Evolutionary conservation across 1,140 invertebrate genomes (phyloP), one percentile per base, ranked within the genome.

Genomic region (Physella acuta): DNA sequence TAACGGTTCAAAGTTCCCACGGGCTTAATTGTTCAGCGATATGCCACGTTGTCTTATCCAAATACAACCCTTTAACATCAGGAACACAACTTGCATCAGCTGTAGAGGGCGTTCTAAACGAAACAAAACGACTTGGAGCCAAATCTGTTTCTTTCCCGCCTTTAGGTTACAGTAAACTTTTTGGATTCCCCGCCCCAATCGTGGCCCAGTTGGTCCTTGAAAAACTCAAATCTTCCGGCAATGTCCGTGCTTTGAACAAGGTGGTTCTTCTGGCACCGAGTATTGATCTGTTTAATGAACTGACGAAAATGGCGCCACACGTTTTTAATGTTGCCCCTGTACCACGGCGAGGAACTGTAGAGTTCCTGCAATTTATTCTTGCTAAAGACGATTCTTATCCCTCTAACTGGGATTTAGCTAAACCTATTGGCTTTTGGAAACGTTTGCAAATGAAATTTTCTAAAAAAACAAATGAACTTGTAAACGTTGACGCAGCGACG

Each of bases 71-170:
- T 2, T 28, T 24, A 8, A 14, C 14, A 60, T 61, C 59, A 3
- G 4, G 14, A 39, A 17, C 5, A 44, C 36, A 61, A 16, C 33
- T 61, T 31, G 33, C 33, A 4, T 37, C 33, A n/a, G 59, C 59
- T 24, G 28, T 61, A 14, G 20, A 39, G 34, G n/a, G 4, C 14
- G 36, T 61, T 37, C 28, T 61, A 37, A 44, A 5, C 8, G 14
- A 37, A 8, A 36, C 36, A 28, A 17, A 1, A 37, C 34, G 31
- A 24, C 26, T 61, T 37, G 24, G 17, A 37, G 36, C 36, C 1
- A 36, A 61, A 36, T 61, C 59, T 24, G 59, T 61, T 39, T 61
- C 59, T 1, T 37, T 61, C 28, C 59, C 59, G 28, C 31, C 37
- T 8, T 39, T 61, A 26, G 59, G 59, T 20, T 61, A 44, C 39